Conservation (phyloP, 2,113 vertebrate genomes). For the Psilopogon haemacephalus region DNA sequence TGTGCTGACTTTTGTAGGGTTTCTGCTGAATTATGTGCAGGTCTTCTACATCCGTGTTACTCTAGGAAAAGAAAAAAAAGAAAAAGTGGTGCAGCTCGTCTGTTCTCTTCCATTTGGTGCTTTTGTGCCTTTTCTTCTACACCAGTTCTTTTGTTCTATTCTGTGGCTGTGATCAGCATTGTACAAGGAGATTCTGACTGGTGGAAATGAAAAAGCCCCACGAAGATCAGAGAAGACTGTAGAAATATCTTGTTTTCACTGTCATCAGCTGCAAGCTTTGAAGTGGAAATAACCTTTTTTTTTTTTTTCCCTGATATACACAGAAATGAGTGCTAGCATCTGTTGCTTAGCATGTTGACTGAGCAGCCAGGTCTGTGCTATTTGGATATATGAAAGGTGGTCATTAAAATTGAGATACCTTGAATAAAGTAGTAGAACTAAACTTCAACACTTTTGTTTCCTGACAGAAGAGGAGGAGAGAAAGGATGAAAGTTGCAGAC, state of each 20-base stretch:
- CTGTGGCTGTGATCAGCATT: background rate
- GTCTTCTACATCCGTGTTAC: background rate
- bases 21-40: background rate
- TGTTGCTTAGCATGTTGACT: background rate
- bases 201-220: background rate
- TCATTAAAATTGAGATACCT: slow-evolving; percentile 14
- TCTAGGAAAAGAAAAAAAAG: background rate
- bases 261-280: background rate
- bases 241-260: background rate
- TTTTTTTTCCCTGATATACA: background rate
- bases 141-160: background rate
- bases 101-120: background rate
- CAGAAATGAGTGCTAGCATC: background rate
- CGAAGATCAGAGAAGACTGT: slow-evolving; percentile 1
- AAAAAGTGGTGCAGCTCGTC: background rate
- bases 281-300: slow-evolving; percentile 1
- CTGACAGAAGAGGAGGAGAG: slow-evolving; percentile 47
- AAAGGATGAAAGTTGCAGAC: slow-evolving; percentile 62
- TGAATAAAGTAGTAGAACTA: slow-evolving; percentile 6
- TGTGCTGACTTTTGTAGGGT: background rate
- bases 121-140: background rate
- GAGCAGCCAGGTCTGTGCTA: background rate
- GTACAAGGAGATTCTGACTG: background rate
- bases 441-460: slow-evolving; percentile 14
- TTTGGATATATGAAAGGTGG: background rate